These are phyloP conservation scores for Urocolius indicus DNA, from an alignment of 2,113 vertebrate genomes.

Conservation along the genomic window DNA sequence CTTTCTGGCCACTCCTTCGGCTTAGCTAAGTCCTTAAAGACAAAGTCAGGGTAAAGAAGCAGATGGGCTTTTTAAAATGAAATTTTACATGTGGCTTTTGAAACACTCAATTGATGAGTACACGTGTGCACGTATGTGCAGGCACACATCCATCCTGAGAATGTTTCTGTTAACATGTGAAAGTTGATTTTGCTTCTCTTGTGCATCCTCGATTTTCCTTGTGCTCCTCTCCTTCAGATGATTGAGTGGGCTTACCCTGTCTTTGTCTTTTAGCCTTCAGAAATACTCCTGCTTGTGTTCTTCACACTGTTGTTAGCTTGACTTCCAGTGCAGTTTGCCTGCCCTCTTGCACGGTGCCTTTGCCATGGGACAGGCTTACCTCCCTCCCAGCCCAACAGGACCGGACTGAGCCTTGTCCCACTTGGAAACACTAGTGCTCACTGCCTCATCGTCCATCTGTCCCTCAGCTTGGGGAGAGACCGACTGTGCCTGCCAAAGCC, in stretches of 20 bases:
- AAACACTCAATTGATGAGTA: conserved; percentile 83
- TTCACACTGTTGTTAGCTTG: background rate
- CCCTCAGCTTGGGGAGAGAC: background rate
- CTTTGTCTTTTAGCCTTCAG: conserved; percentile 39
- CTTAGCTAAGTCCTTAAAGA: conserved; percentile 95
- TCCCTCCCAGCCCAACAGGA: background rate
- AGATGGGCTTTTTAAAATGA: conserved; percentile 94
- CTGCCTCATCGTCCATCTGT: background rate
- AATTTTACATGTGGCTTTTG: conserved; percentile 92
- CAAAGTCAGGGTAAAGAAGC: conserved; percentile 84
- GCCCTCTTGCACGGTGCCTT: background rate
- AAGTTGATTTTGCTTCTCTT: conserved; percentile 80
- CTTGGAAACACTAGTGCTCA: background rate
- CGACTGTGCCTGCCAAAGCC: background rate
- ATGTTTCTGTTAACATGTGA: conserved; percentile 84
- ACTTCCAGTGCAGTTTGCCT: background rate
- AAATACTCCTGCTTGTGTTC: conserved; percentile 62
- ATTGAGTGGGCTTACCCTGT: background rate
- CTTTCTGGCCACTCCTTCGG: conserved; percentile 90
- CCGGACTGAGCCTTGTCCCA: background rate
- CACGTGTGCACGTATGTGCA: background rate
- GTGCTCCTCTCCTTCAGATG: conserved; percentile 60
- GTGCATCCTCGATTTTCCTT: conserved; percentile 34
- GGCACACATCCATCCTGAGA: conserved; percentile 76
- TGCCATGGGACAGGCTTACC: background rate